Percentiles rank a stretch among this genome's conserved stretches.
phyloP scores from a whole-genome alignment of 2,797 vertebrate species.

The Lindbergichthys nudifrons region DNA sequence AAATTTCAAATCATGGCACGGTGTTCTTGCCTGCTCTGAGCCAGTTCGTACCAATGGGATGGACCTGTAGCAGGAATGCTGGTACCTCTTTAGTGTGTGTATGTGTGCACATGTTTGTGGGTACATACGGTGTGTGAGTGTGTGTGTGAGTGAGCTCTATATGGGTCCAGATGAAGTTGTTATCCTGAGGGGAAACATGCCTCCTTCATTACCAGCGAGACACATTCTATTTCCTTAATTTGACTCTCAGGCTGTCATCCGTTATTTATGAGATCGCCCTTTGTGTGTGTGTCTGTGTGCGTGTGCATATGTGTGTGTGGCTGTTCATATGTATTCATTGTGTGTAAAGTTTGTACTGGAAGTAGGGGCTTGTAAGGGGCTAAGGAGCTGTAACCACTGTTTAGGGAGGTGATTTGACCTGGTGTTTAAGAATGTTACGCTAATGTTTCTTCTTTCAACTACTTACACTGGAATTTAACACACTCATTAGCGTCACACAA shows the following conservation, averaged over 20 bases:
- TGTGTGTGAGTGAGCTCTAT: slow-evolving; percentile 39
- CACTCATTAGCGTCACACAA: slow-evolving; percentile 64
- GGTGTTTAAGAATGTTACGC: slow-evolving; percentile 56
- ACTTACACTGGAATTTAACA: slow-evolving; percentile 63
- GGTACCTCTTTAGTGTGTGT: slow-evolving; percentile 28
- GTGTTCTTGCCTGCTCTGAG: slow-evolving; percentile 55
- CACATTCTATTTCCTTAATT: slow-evolving; percentile 82
- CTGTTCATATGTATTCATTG: slow-evolving; percentile 32
- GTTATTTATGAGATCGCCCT: slow-evolving; percentile 74
- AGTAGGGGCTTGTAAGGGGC: slow-evolving; percentile 7
- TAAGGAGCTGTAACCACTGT: slow-evolving; percentile 66
- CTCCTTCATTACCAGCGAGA: slow-evolving; percentile 77
- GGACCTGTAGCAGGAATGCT: slow-evolving; percentile 51
- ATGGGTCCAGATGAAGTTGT: slow-evolving; percentile 71
- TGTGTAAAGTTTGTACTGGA: slow-evolving; percentile 50
- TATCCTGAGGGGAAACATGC: slow-evolving; percentile 78
- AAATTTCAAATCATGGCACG: slow-evolving; percentile 74
- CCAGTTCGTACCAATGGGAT: slow-evolving; percentile 44
- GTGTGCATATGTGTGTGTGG: slow-evolving; percentile 6
- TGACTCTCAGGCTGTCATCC: slow-evolving; percentile 79
- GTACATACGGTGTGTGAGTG: background rate
- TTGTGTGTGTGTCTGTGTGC: slow-evolving; percentile 24
- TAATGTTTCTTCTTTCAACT: slow-evolving; percentile 80
- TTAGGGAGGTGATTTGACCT: slow-evolving; percentile 61
- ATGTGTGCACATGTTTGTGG: slow-evolving; percentile 21